Evolutionary conservation across 2,888 invertebrate species (phyloP).

Genomic region (Agrochola lychnidis): DNA sequence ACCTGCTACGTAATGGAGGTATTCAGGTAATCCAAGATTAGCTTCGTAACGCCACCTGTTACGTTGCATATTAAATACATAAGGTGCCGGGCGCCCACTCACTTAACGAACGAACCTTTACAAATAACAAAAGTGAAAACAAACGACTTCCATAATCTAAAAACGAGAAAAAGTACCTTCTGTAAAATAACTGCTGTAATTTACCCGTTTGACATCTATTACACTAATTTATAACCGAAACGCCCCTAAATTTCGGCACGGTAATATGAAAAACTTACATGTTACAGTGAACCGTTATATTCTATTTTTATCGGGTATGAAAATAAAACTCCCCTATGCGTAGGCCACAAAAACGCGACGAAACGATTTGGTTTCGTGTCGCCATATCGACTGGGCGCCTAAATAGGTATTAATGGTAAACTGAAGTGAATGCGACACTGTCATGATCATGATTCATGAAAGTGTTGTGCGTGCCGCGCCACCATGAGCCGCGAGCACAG

Average conservation of each 20-base stretch:
- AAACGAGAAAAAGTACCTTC: background rate
- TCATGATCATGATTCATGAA: constrained; percentile 61
- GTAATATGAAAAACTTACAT: constrained; percentile 9
- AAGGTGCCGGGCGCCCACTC: constrained; percentile 21
- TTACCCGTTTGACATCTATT: constrained; percentile 24
- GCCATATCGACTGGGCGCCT: constrained; percentile 43
- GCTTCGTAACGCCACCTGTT: constrained; percentile 45
- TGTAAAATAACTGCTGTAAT: constrained; percentile 8
- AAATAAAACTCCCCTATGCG: constrained; percentile 38
- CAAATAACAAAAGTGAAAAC: constrained; percentile 19
- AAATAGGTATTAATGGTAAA: constrained; percentile 57
- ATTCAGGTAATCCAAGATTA: constrained; percentile 29
- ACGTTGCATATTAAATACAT: constrained; percentile 51
- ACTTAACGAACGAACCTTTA: constrained; percentile 7
- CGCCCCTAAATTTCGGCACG: background rate
- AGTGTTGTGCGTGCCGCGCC: constrained; percentile 62
- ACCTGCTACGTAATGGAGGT: constrained; percentile 21
- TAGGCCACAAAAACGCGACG: constrained; percentile 16
- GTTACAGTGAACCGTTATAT: constrained; percentile 1
- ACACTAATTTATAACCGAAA: constrained; percentile 12
- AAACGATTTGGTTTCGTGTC: constrained; percentile 26
- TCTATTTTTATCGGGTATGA: constrained; percentile 29
- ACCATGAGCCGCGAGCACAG: constrained; percentile 59
- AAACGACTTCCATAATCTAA: background rate
- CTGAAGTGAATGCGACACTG: constrained; percentile 57